Evolutionary conservation across 2,797 vertebrate species (phyloP), one percentile per base, ranked within the genome.

Genomic region (Myripristis jacobus): DNA sequence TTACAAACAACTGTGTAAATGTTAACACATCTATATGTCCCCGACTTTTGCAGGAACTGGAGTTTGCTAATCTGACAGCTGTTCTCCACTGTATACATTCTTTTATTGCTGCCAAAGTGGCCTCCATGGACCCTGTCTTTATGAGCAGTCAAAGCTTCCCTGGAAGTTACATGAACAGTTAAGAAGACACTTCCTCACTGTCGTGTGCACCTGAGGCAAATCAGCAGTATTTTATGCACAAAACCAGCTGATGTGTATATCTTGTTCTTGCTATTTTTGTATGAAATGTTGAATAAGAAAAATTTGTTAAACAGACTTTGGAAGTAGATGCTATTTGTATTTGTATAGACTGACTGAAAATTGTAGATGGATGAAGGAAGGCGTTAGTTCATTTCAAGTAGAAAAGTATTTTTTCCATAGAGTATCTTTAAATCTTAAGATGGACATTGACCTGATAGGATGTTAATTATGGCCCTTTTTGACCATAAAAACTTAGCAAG

Each of bases 41-140:
- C 60, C 46, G 19, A 18, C 15, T 57, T 62, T 25, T 73, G 10
- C 79, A 98, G 97, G 97, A 98, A 63, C 92, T 98, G 57, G 96
- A 98, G 91, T 98, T 98, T 86, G 94, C 93, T 41, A 96, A 98
- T 87, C 93, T 97, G 73, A 96, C 96, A 0, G 94, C 95, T 0
- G 95, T 98, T 81, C 95, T 98, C 73, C 96, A 97, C 79, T 98
- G 96, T 68, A 94, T 98, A 62, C 96, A 97, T 81, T 95, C 96
- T 72, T 98, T 98, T 91, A 95, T 98, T 36, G 96, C 96, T 62
- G 96, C 96, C 83, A 98, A 96, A 91, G 96, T 98, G 93, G 96
- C 97, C 83, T 95, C 96, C 41, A 89, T 97, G 95, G 97, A 98
- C 90, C 96, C 97, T 1, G 83, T 93, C n/a, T 98, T 96, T 72